Conservation (phyloP, 2,797 vertebrate species). For the Oryzias sinensis region DNA sequence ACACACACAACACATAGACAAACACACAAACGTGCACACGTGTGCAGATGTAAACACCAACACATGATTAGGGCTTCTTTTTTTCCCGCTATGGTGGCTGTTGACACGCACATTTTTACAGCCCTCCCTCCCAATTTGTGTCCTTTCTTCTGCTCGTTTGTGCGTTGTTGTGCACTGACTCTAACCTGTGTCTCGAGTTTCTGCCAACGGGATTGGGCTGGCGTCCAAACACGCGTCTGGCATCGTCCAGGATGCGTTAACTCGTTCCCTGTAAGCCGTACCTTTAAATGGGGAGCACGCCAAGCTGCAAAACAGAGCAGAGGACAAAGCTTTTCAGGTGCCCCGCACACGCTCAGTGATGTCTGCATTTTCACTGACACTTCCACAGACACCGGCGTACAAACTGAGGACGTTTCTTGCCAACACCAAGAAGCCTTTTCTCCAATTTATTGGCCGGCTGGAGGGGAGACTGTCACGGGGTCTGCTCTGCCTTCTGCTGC, state of each 20-base stretch:
- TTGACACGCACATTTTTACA: not conserved
- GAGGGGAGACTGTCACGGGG: no score
- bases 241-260: slow-evolving; percentile 24
- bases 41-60: not conserved
- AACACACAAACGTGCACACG: slow-evolving; percentile 1
- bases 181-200: slow-evolving; percentile 34
- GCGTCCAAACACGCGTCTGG: slow-evolving; percentile 38
- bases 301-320: slow-evolving; percentile 1
- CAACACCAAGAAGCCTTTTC: slow-evolving; percentile 26
- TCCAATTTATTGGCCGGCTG: slow-evolving; percentile 21
- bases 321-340: not conserved
- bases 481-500: slow-evolving; percentile 19
- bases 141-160: slow-evolving; percentile 12
- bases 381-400: slow-evolving; percentile 19
- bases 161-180: slow-evolving; percentile 29
- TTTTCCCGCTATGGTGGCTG: not conserved
- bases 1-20: slow-evolving; percentile 2
- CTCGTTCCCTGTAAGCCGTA: slow-evolving; percentile 12
- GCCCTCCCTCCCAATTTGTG: not conserved
- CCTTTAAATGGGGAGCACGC: slow-evolving; percentile 9
- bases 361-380: slow-evolving; percentile 13
- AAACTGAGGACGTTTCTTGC: slow-evolving; percentile 45
- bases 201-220: slow-evolving; percentile 41
- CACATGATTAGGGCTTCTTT: not conserved
- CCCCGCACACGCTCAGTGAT: not conserved